phyloP scores from a whole-genome alignment of 1,140 invertebrate genomes.

The Drosophila truncata region DNA sequence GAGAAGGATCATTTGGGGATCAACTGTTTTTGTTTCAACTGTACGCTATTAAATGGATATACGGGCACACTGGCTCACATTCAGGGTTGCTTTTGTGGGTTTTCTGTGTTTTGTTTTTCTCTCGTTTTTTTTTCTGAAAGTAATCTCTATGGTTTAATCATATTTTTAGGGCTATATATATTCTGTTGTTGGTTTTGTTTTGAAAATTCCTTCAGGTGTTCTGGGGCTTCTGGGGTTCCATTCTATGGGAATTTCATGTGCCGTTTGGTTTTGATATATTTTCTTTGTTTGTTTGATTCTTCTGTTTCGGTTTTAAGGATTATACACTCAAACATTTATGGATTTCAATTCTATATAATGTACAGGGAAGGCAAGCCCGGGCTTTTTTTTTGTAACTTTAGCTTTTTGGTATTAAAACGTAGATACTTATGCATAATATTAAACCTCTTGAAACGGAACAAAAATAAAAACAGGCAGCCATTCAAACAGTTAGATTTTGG shows the following conservation, averaged over 20 bases:
- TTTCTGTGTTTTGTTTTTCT: background rate
- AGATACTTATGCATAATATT: constrained; percentile 28
- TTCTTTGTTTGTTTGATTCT: background rate
- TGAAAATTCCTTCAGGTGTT: constrained; percentile 15
- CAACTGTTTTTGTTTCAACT: constrained; percentile 3
- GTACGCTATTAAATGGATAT: background rate
- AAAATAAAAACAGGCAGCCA: constrained; percentile 34
- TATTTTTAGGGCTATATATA: constrained; percentile 1
- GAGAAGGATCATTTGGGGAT: constrained; percentile 1
- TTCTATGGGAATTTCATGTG: constrained; percentile 1
- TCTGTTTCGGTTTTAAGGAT: background rate
- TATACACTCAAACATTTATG: constrained; percentile 38
- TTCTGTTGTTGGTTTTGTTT: background rate
- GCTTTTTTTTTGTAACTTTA: background rate
- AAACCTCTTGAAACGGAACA: background rate
- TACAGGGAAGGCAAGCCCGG: constrained; percentile 19
- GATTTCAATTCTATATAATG: constrained; percentile 18
- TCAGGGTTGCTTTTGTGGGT: background rate
- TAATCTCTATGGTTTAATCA: constrained; percentile 2
- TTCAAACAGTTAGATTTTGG: constrained; percentile 56
- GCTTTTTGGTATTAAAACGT: constrained; percentile 29
- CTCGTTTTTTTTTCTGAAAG: background rate
- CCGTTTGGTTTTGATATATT: constrained; percentile 3
- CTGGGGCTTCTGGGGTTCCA: constrained; percentile 3
- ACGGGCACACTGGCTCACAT: constrained; percentile 2